Evolutionary conservation across 2,888 invertebrate genomes (phyloP).

Genomic region (Cerceris ruficornis): DNA sequence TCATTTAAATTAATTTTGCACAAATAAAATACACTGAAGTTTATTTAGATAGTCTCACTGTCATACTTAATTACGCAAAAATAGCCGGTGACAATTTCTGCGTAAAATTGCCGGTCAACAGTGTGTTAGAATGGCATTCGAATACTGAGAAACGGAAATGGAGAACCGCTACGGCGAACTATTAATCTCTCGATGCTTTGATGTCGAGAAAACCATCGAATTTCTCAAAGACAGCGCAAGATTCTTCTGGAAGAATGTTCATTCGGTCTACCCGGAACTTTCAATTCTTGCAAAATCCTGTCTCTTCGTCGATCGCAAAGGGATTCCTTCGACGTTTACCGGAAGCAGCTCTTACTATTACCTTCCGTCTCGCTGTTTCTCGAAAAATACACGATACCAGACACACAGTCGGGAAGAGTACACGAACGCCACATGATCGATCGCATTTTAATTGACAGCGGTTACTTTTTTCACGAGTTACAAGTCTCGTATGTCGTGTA

Average conservation of each 20-base stretch:
- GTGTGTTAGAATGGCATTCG: slow-evolving; percentile 21
- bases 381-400: slow-evolving; percentile 13
- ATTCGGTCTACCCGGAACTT: slow-evolving; percentile 17
- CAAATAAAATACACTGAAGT: too few relatives aligned
- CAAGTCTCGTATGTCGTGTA: too few relatives aligned
- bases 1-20: too few relatives aligned
- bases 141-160: slow-evolving; percentile 7
- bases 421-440: too few relatives aligned
- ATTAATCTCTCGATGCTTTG: slow-evolving; percentile 53
- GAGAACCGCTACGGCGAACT: slow-evolving; percentile 23
- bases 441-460: too few relatives aligned
- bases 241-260: slow-evolving; percentile 54
- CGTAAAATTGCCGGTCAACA: too few relatives aligned
- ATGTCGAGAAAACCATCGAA: slow-evolving; percentile 48
- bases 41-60: too few relatives aligned
- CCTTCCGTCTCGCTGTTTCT: slow-evolving; percentile 22
- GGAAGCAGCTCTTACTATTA: not conserved
- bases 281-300: slow-evolving; percentile 46
- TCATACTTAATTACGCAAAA: too few relatives aligned
- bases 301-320: slow-evolving; percentile 42
- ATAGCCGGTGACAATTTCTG: too few relatives aligned
- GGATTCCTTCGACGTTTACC: slow-evolving; percentile 48
- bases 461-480: too few relatives aligned
- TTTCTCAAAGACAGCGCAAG: slow-evolving; percentile 54
- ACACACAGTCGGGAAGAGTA: too few relatives aligned